Evolutionary conservation across 2,797 vertebrate species (phyloP), one percentile per base, ranked within the genome.

Genomic region (Pteropus rufus): DNA sequence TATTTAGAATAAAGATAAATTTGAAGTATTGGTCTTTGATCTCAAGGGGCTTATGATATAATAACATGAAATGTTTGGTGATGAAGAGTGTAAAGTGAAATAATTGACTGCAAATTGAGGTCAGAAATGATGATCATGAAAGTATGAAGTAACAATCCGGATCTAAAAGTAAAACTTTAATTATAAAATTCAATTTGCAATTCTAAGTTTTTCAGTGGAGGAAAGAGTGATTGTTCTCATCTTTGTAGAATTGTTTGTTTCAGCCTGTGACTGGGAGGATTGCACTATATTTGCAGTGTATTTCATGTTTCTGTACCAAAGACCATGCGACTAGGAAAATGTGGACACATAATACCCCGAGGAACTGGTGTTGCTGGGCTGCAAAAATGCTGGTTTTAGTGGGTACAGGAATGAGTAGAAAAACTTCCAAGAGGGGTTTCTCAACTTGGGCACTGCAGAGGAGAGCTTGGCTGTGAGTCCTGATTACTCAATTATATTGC

Each of bases 151-250:
- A 76, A 36, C 16, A 56, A 60, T 70, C 36, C 58, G 26, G 54
- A 18, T 77, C 93, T 77, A 64, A 92, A 85, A 76, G 34, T 41
- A 76, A 89, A 23, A 52, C 52, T 89, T 92, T 73, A 93, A 69
- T 89, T 69, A 52, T 31, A 46, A 67, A 77, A 89, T 52, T 58
- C 19, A 26, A 75, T 70, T 83, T 83, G 3, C 34, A 7, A 18
- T 46, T 65, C n/a, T 70, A 58, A 46, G 9, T 31, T 87, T 92
- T 87, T 94, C 52, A 75, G 52, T 21, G 16, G 34, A 79, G 75
- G 60, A 41, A 88, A 92, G 64, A 65, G 7, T 2, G 26, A 36
- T 52, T 69, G 15, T 41, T 89, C 31, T 11, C 16, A 3, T 77
- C 10, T 3, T 21, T 10, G 8, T 46, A 23, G n/a, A 89, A 65